These are phyloP conservation scores for Bergia puertoricense DNA, from an alignment of 92 coral and sea anemone genomes.

Conservation along the genomic window DNA sequence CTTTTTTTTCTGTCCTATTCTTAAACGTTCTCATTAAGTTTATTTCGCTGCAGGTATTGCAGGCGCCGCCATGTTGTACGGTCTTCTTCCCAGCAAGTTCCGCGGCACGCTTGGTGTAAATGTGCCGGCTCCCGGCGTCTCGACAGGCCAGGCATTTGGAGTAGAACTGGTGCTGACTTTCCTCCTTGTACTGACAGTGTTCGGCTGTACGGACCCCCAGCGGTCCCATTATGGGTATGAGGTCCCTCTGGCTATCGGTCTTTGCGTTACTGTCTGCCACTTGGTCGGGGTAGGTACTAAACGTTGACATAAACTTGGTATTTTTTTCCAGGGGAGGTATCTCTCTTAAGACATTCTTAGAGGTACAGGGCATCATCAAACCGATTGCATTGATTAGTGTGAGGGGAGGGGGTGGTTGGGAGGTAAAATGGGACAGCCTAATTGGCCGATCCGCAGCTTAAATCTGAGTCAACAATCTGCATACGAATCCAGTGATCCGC, in stretches of 20 bases:
- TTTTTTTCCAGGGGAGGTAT: no score
- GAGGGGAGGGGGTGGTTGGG: no score
- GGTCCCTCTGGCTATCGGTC: constrained; percentile 87
- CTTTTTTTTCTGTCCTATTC: no score
- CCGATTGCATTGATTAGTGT: no score
- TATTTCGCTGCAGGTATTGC: constrained; percentile 51
- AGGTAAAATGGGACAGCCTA: no score
- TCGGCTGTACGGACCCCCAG: constrained; percentile 82
- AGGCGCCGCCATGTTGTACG: constrained; percentile 74
- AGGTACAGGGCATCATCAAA: no score
- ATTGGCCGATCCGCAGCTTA: no score
- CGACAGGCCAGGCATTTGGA: constrained; percentile 86
- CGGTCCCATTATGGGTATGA: constrained; percentile 89
- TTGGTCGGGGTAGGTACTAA: constrained; percentile 78
- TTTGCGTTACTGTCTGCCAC: constrained; percentile 89
- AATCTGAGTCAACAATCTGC: no score
- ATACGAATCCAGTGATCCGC: no score
- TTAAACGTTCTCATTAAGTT: no score
- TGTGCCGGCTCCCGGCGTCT: constrained; percentile 75
- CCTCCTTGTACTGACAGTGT: constrained; percentile 86
- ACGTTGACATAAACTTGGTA: background rate
- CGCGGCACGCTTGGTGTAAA: constrained; percentile 88
- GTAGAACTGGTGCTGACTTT: constrained; percentile 87
- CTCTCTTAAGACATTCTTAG: no score
- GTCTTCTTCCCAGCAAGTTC: constrained; percentile 75